Evolutionary conservation across 1,140 invertebrate genomes (phyloP).

Genomic region (Nymphalis io): DNA sequence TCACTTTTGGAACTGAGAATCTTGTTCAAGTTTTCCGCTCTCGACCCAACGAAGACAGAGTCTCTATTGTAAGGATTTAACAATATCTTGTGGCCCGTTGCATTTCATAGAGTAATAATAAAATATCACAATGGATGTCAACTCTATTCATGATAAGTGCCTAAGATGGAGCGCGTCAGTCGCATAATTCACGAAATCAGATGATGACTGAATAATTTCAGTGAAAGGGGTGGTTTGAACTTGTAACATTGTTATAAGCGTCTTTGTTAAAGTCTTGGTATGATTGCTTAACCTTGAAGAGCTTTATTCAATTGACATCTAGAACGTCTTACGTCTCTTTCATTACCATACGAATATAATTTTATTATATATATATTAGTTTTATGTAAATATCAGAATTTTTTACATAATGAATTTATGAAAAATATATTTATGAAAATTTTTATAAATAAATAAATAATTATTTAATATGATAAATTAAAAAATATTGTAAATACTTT

Average conservation of each 20-base stretch:
- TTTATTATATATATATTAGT: too few species aligned
- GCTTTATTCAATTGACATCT: conserved; percentile 8
- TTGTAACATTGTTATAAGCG: conserved; percentile 52
- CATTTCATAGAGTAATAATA: conserved; percentile 77
- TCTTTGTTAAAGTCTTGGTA: conserved; percentile 35
- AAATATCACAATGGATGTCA: conserved; percentile 79
- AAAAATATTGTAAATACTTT: too few species aligned
- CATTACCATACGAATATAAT: background rate
- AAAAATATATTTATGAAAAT: too few species aligned
- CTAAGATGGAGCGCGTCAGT: conserved; percentile 74
- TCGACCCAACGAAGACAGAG: conserved; percentile 70
- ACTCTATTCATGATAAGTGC: conserved; percentile 77
- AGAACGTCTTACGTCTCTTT: background rate
- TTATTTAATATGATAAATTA: too few species aligned
- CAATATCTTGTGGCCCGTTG: conserved; percentile 73
- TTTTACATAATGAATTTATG: too few species aligned
- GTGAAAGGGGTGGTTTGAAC: conserved; percentile 56
- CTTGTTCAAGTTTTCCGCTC: conserved; percentile 70
- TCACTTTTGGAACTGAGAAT: conserved; percentile 59
- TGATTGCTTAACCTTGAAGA: conserved; percentile 7
- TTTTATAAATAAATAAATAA: too few species aligned
- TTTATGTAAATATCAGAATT: too few species aligned
- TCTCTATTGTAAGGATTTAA: conserved; percentile 75
- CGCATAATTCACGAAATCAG: conserved; percentile 73
- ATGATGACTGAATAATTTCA: conserved; percentile 68